A percentile compares a stretch with the other conserved stretches of the same genome.
Conservation (phyloP, 2,113 vertebrate species). For the Notothenia rossii region DNA sequence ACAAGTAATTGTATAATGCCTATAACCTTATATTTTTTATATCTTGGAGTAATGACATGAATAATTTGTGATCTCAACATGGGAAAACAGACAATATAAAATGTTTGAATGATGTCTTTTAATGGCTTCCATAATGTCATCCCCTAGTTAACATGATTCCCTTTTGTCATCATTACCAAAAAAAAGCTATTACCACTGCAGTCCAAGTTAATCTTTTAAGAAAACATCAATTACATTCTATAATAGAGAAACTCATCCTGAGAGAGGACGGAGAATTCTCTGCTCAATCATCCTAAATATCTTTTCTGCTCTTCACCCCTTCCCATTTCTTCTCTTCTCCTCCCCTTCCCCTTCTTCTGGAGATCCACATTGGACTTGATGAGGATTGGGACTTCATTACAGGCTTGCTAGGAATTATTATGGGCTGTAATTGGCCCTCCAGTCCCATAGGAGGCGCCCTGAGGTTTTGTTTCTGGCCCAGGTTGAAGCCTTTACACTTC, state of each 20-base stretch:
- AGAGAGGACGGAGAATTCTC: slow-evolving; percentile 70
- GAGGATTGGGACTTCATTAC: slow-evolving; percentile 84
- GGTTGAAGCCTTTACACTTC: slow-evolving; percentile 46
- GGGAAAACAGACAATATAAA: too few relatives aligned
- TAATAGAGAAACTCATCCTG: slow-evolving; percentile 82
- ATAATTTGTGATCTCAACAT: too few relatives aligned
- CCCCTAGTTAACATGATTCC: too few relatives aligned
- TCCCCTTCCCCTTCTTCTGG: slow-evolving; percentile 36
- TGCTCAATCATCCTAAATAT: slow-evolving; percentile 80
- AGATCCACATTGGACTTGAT: slow-evolving; percentile 81
- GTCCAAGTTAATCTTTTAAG: slow-evolving; percentile 78
- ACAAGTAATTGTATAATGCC: too few relatives aligned
- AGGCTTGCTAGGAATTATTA: slow-evolving; percentile 80
- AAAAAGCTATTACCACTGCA: slow-evolving; percentile 28
- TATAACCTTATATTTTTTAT: too few relatives aligned
- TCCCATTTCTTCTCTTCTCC: slow-evolving; percentile 53
- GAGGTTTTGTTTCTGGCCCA: slow-evolving; percentile 57
- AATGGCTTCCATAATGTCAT: too few relatives aligned
- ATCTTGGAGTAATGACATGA: too few relatives aligned
- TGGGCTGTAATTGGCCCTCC: slow-evolving; percentile 84
- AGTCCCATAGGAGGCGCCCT: slow-evolving; percentile 84
- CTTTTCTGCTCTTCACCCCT: slow-evolving; percentile 35
- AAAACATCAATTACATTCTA: slow-evolving; percentile 88
- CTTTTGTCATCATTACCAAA: too few relatives aligned
- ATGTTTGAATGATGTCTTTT: too few relatives aligned